These are phyloP conservation scores for Cepaea nemoralis DNA, from an alignment of 1,140 invertebrate genomes.

Conservation along the genomic window DNA sequence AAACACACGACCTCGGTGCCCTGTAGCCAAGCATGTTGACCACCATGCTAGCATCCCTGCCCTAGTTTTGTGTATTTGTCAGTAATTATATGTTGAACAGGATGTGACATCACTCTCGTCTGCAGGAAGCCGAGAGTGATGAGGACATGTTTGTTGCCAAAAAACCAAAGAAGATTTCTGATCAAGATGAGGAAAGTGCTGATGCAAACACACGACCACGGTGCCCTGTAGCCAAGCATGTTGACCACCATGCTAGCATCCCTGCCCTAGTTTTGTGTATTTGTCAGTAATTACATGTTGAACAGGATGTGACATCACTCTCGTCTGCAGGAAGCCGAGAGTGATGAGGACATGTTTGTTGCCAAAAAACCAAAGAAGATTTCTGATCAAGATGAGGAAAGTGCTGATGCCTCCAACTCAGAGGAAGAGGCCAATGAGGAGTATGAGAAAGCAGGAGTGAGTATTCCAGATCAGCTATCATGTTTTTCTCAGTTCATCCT, in stretches of 20 bases:
- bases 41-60: no score
- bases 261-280: no score
- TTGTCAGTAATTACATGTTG: no score
- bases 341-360: slow-evolving; percentile 25
- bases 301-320: slow-evolving; percentile 20
- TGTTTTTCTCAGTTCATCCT: no score
- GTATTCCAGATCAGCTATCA: not conserved
- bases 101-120: slow-evolving; percentile 20
- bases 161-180: not conserved
- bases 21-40: no score
- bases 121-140: not conserved
- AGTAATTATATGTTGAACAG: no score
- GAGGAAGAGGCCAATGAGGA: slow-evolving; percentile 43
- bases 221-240: no score
- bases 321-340: no score
- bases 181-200: not conserved
- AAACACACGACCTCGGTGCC: no score
- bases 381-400: not conserved
- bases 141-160: slow-evolving; percentile 35
- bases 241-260: no score
- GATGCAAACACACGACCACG: no score
- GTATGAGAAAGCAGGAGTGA: slow-evolving; percentile 32
- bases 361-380: slow-evolving; percentile 21
- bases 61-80: no score
- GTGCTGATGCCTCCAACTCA: slow-evolving; percentile 22